These are phyloP conservation scores for Rhinoraja longicauda DNA, from an alignment of 2,797 vertebrate genomes.

Conservation along the genomic window DNA sequence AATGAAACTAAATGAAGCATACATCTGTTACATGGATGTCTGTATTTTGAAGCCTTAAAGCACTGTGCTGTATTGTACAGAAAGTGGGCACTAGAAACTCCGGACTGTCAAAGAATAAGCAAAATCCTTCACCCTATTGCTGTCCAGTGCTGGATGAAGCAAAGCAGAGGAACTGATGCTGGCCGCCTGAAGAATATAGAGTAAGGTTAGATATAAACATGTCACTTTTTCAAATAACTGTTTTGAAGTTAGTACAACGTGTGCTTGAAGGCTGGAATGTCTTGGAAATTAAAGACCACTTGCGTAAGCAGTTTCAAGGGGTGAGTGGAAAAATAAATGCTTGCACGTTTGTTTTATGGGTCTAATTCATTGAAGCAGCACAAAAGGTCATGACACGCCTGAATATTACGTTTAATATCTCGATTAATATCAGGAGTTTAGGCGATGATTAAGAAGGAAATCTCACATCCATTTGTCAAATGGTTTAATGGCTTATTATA, in stretches of 20 bases:
- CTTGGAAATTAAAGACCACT: slow-evolving; percentile 16
- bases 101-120: not conserved
- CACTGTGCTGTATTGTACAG: not conserved
- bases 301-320: slow-evolving; percentile 1
- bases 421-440: not conserved
- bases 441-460: not conserved
- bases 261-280: not conserved
- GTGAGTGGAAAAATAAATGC: not conserved
- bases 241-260: slow-evolving; percentile 19
- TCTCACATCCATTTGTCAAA: not conserved
- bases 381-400: not conserved
- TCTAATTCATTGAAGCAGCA: not conserved
- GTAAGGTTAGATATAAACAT: slow-evolving; percentile 14
- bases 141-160: not conserved
- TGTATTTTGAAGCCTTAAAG: not conserved
- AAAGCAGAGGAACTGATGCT: slow-evolving; percentile 6
- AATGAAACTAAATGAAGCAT: too few species aligned
- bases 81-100: not conserved
- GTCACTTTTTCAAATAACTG: slow-evolving; percentile 18
- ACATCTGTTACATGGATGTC: too few species aligned
- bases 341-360: not conserved
- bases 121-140: not conserved
- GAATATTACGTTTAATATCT: not conserved
- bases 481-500: not conserved
- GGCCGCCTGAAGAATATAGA: not conserved